Conservation (phyloP, 2,797 vertebrate genomes). For the Phataginus tricuspis region DNA sequence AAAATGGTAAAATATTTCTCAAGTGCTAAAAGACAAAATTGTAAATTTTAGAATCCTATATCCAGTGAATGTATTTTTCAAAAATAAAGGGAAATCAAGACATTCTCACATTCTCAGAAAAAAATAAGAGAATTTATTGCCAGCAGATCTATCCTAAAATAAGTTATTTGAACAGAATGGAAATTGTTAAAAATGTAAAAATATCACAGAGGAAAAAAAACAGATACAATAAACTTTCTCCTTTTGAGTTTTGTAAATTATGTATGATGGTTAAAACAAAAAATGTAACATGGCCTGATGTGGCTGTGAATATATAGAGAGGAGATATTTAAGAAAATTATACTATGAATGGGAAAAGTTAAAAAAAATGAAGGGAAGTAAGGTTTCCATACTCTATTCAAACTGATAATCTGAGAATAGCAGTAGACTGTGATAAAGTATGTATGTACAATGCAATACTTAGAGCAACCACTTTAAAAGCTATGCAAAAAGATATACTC, state of each 20-base stretch:
- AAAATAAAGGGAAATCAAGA: not conserved
- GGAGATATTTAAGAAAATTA: not conserved
- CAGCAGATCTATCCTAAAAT: not conserved
- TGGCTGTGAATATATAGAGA: not conserved
- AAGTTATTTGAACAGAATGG: not conserved
- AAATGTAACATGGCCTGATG: not conserved
- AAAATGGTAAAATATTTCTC: not conserved
- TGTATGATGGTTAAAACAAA: not conserved
- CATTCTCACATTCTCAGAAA: too few species aligned
- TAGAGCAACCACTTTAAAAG: not conserved
- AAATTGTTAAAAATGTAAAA: constrained; percentile 36
- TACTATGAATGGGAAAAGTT: not conserved
- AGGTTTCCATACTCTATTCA: not conserved
- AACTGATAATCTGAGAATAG: not conserved
- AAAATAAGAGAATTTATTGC: not conserved
- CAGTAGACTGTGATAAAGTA: not conserved
- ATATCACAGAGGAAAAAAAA: not conserved
- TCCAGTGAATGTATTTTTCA: not conserved
- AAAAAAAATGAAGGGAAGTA: not conserved
- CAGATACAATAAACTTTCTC: not conserved
- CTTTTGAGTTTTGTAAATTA: constrained; percentile 18
- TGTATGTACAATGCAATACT: not conserved
- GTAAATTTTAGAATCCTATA: not conserved
- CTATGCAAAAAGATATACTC: not conserved
- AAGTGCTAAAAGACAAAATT: not conserved